Percentiles rank a stretch among this genome's conserved stretches.
Conservation (phyloP, 2,888 invertebrate genomes). For the Thumatha senex region DNA sequence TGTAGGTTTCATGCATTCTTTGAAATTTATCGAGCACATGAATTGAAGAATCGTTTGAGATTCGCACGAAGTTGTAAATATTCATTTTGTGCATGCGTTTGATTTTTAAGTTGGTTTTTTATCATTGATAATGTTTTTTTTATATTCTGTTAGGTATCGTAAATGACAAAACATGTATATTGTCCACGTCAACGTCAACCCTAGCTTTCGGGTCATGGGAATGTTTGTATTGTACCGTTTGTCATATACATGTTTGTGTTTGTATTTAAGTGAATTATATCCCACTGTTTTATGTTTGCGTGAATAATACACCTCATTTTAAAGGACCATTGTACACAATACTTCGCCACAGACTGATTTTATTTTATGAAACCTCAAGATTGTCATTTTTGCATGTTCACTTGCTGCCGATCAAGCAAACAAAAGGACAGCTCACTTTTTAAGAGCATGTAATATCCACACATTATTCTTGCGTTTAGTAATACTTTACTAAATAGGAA, state of each 20-base stretch:
- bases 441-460: not conserved
- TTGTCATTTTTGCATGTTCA: constrained; percentile 48
- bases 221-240: constrained; percentile 49
- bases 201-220: constrained; percentile 58
- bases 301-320: constrained; percentile 34
- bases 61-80: constrained; percentile 44
- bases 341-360: not conserved
- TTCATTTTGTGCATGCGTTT: constrained; percentile 62
- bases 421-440: not conserved
- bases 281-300: constrained; percentile 26
- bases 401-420: constrained; percentile 22
- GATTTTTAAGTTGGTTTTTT: constrained; percentile 35
- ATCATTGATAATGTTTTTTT: constrained; percentile 22
- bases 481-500: too few species aligned
- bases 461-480: not conserved
- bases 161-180: constrained; percentile 28
- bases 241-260: constrained; percentile 44
- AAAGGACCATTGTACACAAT: constrained; percentile 11
- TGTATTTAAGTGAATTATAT: constrained; percentile 54
- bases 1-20: constrained; percentile 38
- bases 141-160: constrained; percentile 32
- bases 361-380: constrained; percentile 8
- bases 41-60: constrained; percentile 23
- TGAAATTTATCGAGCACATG: constrained; percentile 31
- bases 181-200: constrained; percentile 36